Evolutionary conservation across 2,888 invertebrate genomes (phyloP), one percentile per base, ranked within the genome.

Genomic region (Cerastis rubricosa): DNA sequence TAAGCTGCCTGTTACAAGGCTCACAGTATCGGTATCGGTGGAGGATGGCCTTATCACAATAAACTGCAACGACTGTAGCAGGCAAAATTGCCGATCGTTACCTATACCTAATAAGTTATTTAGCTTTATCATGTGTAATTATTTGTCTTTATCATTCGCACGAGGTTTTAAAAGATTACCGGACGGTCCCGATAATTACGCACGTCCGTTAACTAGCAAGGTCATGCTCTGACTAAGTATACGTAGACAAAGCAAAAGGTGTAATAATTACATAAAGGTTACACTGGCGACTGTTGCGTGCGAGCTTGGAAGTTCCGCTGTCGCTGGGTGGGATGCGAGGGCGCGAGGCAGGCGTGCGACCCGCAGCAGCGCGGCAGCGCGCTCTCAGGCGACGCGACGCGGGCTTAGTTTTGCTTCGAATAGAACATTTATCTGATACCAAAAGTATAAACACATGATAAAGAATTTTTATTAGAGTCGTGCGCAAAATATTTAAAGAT

Each of bases 401-500:
- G 8, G 59, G 51, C 73, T 77, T 83, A 73, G 81, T 87, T 85
- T 81, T 80, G 83, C 81, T 69, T 83, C 79, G 29, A 76, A 78
- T 78, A 45, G 71, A 77, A 75, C 71, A 79, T 65, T 75, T 78
- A 85, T 80, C 76, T 72, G 80, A 84, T 85, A 84, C 5, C 45
- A 45, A 19, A 77, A 66, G 40, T 71, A 9, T 40, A 66, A 63
- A 63, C 35, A 68, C 25, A n/a, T n/a, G 81, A 82, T 83, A 87
- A 82, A 65, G 5, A 59, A 45, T 43, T 70, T 47, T 29, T 69
- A 73, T 51, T 79, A 63, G 87, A 80, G 77, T 25, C 85, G 84
- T 80, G 84, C 77, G 85, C 83, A 88, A 78, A 75, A 83, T 29
- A 72, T 72, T 51, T 64, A 25, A n/a, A 51, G 12, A 63, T 63